A percentile compares a stretch with the other conserved stretches of the same genome.
Conservation (phyloP, 2,797 vertebrate genomes). For the Stomatorhinus walkeri region DNA sequence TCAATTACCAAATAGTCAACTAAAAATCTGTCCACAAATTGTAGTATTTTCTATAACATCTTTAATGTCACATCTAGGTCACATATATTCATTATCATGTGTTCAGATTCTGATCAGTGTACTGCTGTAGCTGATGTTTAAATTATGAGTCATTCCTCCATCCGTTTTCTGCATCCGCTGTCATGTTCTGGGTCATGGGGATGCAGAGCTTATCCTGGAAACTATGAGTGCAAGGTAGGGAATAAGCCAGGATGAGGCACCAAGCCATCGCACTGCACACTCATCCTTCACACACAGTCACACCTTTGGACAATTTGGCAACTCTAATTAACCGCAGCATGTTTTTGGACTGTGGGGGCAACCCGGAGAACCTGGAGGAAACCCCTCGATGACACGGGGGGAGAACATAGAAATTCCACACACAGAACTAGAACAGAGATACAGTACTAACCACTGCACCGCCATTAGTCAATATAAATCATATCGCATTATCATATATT, state of each 20-base stretch:
- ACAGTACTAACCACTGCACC: neutral
- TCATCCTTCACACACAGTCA: neutral
- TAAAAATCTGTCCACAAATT: neutral
- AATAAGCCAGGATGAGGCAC: neutral
- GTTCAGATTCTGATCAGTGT: neutral
- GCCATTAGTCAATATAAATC: neutral
- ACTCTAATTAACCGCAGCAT: neutral
- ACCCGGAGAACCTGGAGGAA: neutral
- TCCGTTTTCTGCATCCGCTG: neutral
- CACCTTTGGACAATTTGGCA: neutral
- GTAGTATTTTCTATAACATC: neutral
- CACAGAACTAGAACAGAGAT: neutral
- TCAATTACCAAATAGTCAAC: neutral
- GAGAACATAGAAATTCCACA: neutral
- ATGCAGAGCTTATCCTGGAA: neutral
- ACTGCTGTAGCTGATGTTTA: neutral
- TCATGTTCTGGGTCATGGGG: neutral
- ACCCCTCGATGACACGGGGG: neutral
- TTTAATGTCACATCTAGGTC: neutral
- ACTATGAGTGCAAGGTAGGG: neutral
- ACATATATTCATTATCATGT: neutral
- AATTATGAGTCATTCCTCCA: neutral
- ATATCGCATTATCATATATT: neutral
- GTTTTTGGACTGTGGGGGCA: neutral
- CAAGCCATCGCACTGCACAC: neutral